Percentiles rank a stretch among this genome's conserved stretches.
These are phyloP conservation scores for Acrobasis suavella DNA, from an alignment of 2,888 invertebrate genomes.

Conservation along the genomic window DNA sequence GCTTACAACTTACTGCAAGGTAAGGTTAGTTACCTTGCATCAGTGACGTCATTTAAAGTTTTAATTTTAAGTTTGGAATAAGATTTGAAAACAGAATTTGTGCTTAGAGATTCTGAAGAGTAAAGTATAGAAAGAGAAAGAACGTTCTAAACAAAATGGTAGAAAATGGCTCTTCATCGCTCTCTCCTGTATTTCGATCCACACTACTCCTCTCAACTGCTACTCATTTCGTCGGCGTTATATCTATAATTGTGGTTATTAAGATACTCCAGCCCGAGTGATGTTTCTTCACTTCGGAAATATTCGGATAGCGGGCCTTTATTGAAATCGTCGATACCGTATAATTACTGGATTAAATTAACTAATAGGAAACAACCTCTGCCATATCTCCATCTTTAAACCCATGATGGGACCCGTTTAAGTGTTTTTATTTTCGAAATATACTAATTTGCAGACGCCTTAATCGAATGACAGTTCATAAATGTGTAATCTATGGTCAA, in stretches of 20 bases:
- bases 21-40: no score
- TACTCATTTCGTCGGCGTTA: slow-evolving; percentile 39
- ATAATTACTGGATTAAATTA: slow-evolving; percentile 37
- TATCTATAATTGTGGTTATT: slow-evolving; percentile 62
- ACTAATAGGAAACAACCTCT: slow-evolving; percentile 11
- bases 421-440: slow-evolving; percentile 14
- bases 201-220: slow-evolving; percentile 20
- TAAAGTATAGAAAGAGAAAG: no score
- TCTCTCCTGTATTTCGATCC: slow-evolving; percentile 25
- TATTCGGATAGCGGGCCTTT: slow-evolving; percentile 26
- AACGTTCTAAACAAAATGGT: no score
- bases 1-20: no score
- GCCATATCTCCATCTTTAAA: not conserved
- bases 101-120: no score
- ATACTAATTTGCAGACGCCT: slow-evolving; percentile 16
- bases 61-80: no score
- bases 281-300: slow-evolving; percentile 41
- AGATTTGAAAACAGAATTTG: no score
- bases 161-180: slow-evolving; percentile 4
- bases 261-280: slow-evolving; percentile 50
- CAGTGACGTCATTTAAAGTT: no score
- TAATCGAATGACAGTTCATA: not conserved
- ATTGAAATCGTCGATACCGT: slow-evolving; percentile 26
- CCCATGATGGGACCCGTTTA: slow-evolving; percentile 5
- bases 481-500: not conserved